A percentile compares a stretch with the other conserved stretches of the same genome.
Evolutionary conservation across 92 coral and sea anemone genomes (phyloP).

Genomic region (Pocillopora grandis): DNA sequence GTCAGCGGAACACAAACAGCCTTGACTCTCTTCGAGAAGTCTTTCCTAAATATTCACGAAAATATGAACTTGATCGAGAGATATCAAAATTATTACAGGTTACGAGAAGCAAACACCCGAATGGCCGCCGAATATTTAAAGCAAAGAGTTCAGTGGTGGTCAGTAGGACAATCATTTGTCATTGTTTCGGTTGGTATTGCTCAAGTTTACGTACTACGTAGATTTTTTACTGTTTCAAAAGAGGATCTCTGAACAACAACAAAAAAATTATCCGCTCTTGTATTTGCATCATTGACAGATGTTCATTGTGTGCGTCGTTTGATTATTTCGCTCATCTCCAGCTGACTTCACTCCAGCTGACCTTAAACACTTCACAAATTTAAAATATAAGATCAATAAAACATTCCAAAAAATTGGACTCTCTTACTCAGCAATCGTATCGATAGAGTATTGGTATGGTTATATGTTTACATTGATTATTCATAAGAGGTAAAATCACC

Average conservation of each 20-base stretch:
- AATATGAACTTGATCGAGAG: slow-evolving; percentile 83
- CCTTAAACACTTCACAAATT: too few species aligned
- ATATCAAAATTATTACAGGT: slow-evolving; percentile 92
- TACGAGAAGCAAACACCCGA: slow-evolving; percentile 95
- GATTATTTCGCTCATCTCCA: too few species aligned
- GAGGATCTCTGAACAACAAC: slow-evolving; percentile 49
- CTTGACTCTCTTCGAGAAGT: slow-evolving; percentile 88
- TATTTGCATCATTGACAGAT: not conserved
- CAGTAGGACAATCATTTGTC: slow-evolving; percentile 82
- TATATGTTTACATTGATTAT: too few species aligned
- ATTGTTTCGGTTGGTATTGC: slow-evolving; percentile 73
- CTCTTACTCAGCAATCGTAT: too few species aligned
- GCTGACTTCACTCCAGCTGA: too few species aligned
- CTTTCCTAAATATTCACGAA: slow-evolving; percentile 78
- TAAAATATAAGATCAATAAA: too few species aligned
- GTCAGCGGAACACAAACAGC: slow-evolving; percentile 68
- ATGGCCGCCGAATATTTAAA: slow-evolving; percentile 83
- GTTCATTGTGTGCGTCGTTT: too few species aligned
- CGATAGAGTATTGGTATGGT: too few species aligned
- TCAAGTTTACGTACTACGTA: slow-evolving; percentile 82
- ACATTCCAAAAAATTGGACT: too few species aligned
- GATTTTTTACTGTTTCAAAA: slow-evolving; percentile 90
- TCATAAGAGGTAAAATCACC: too few species aligned
- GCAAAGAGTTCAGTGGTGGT: slow-evolving; percentile 94
- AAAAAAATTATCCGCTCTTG: not conserved